These are phyloP conservation scores for Naso thynnoides DNA, from an alignment of 2,797 vertebrate genomes.

Conservation along the genomic window DNA sequence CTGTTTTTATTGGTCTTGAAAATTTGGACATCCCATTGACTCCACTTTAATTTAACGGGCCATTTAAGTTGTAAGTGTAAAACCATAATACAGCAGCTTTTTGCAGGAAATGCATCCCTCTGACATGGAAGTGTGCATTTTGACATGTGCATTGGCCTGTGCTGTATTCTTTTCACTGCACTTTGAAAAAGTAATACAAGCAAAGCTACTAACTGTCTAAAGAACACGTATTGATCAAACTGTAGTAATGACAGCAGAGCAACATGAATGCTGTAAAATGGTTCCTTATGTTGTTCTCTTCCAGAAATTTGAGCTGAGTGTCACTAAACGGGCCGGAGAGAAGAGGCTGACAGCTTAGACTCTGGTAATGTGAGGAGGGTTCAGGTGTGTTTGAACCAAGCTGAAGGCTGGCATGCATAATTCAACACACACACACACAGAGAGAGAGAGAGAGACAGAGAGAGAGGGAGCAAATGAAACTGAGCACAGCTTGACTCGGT, in stretches of 20 bases:
- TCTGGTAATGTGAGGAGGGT: slow-evolving; percentile 27
- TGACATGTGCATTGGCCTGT: too few relatives aligned
- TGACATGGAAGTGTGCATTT: too few relatives aligned
- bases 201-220: too few relatives aligned
- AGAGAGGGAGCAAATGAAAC: neutral
- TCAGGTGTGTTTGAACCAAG: slow-evolving; percentile 47
- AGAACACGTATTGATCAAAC: neutral
- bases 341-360: slow-evolving; percentile 12
- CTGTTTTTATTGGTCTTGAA: neutral
- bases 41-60: too few relatives aligned
- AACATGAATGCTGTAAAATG: neutral
- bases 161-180: too few relatives aligned
- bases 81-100: neutral
- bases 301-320: slow-evolving; percentile 3
- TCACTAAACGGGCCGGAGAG: slow-evolving; percentile 6
- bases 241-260: neutral
- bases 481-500: slow-evolving; percentile 32
- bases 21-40: neutral
- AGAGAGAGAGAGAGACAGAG: slow-evolving; percentile 5
- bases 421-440: slow-evolving; percentile 14
- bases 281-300: neutral
- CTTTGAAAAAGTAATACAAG: too few relatives aligned
- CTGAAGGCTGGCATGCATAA: slow-evolving; percentile 28
- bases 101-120: too few relatives aligned
- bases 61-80: neutral